Evolutionary conservation across 2,113 vertebrate species (phyloP).

Genomic region (Cyrtonyx montezumae): DNA sequence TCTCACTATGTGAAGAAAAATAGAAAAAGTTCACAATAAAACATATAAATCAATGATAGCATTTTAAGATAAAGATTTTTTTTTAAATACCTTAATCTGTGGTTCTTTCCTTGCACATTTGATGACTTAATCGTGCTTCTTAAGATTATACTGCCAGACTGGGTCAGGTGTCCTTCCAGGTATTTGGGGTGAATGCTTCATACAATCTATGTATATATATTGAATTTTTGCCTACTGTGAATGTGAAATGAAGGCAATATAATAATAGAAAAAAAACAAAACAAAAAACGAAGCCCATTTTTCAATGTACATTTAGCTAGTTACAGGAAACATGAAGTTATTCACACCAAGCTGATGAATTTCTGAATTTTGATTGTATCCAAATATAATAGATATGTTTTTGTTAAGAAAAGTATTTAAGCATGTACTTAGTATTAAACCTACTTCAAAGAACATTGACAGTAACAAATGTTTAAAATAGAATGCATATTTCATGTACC

Average conservation of each 20-base stretch:
- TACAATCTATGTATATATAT: not conserved
- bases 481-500: not conserved
- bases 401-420: not conserved
- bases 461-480: not conserved
- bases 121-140: not conserved
- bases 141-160: not conserved
- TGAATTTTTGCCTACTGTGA: not conserved
- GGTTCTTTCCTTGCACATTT: not conserved
- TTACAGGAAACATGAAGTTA: not conserved
- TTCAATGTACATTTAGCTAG: not conserved
- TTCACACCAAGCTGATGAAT: not conserved
- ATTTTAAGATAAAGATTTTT: not conserved
- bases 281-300: not conserved
- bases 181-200: not conserved
- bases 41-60: rapidly evolving
- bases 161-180: not conserved
- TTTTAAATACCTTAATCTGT: not conserved
- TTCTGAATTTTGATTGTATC: not conserved
- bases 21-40: not conserved
- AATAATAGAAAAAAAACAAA: too few relatives aligned
- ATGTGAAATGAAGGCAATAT: not conserved
- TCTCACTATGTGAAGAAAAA: not conserved
- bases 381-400: not conserved
- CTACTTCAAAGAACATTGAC: not conserved
- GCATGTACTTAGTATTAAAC: not conserved